A percentile compares a stretch with the other conserved stretches of the same genome.
phyloP scores from a whole-genome alignment of 2,797 vertebrate genomes.

The Protonibea diacanthus region DNA sequence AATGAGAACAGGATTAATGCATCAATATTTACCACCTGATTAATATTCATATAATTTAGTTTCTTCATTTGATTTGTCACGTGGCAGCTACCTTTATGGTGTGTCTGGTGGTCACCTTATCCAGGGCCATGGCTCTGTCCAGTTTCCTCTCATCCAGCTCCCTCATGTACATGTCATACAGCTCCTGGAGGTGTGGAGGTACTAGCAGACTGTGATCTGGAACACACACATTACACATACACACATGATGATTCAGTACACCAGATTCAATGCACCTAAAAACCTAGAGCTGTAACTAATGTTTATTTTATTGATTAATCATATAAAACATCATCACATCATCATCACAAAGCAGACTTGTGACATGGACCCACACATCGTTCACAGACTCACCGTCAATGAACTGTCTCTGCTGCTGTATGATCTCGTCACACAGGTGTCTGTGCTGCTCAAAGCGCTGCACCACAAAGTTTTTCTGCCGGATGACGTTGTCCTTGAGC shows the following conservation, averaged over 20 bases:
- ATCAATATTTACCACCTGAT: neutral
- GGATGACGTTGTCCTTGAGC: slow-evolving; percentile 90
- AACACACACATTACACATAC: slow-evolving; percentile 5
- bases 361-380: neutral
- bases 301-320: neutral
- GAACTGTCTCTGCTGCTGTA: slow-evolving; percentile 91
- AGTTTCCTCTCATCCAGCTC: slow-evolving; percentile 88
- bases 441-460: slow-evolving; percentile 90
- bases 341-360: neutral
- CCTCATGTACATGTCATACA: slow-evolving; percentile 89
- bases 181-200: slow-evolving; percentile 88
- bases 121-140: slow-evolving; percentile 86
- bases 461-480: slow-evolving; percentile 88
- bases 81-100: slow-evolving; percentile 84
- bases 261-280: rapidly evolving
- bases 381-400: slow-evolving; percentile 78
- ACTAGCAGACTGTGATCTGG: slow-evolving; percentile 90
- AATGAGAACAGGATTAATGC: slow-evolving; percentile 7
- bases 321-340: too few relatives aligned
- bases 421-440: slow-evolving; percentile 91
- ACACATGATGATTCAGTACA: neutral
- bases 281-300: too few relatives aligned
- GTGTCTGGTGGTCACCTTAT: slow-evolving; percentile 83
- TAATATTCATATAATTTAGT: neutral
- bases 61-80: neutral